Base-by-base conservation (phyloP, 2,113 vertebrate species). In the Perca schrenkii region DNA sequence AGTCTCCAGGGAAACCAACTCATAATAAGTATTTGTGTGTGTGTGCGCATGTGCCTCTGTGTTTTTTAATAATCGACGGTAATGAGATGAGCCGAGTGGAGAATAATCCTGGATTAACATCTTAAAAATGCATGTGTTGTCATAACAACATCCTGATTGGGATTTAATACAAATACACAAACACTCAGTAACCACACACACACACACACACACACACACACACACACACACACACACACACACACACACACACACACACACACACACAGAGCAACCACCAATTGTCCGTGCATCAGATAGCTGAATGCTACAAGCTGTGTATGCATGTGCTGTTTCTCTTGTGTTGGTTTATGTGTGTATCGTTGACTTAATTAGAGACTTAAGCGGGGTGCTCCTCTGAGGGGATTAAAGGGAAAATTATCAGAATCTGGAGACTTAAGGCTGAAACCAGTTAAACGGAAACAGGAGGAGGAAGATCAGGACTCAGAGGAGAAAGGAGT, bases 51-150 rank as follows among this genome's bases (percentile, higher is more conserved):
- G 46, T 85, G 70, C 16, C 22, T 63, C 40, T 90, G 67, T 85
- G 25, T 80, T 86, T 84, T 92, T 92, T 87, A 93, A 91, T 92
- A 94, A 93, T 92, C 77, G 53, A 70, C 71, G 5, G 61, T 93
- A 92, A 94, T 93, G 90, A 93, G 90, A 91, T 89, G 83, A 91
- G 79, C 40, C 22, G 80, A 90, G 88, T 74, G 82, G 78, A 87
- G 86, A 91, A 89, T 94, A 94, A 94, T 93, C 93, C 88, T 74
- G 87, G 90, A 93, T 94, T 93, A 94, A 86, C 83, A 88, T 71
- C 85, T 92, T 92, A 85, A 86, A 90, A 93, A 88, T 89, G 84
- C 83, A 85, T 74, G 81, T 84, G 91, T 93, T 73, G 85, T 89
- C 78, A 89, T 87, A 89, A 90, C 88, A 92, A 92, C 88, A 80